These are phyloP conservation scores for Caenorhabditis japonica DNA, from an alignment of 2,888 invertebrate genomes.

Conservation along the genomic window DNA sequence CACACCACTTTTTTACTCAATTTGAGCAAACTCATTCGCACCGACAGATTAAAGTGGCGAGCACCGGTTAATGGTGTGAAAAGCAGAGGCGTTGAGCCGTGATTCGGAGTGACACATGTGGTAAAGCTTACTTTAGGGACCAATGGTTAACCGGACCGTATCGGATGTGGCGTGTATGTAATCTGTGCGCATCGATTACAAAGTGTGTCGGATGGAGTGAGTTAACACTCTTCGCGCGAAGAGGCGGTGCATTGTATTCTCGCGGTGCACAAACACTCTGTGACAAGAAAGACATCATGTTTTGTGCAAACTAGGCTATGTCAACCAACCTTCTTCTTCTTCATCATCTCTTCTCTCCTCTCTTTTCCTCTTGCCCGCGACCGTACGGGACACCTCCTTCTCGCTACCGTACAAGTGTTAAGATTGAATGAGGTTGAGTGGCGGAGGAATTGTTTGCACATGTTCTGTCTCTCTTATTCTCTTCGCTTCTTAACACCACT, in stretches of 20 bases:
- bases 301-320: conserved; percentile 52
- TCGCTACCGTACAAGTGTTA: conserved; percentile 38
- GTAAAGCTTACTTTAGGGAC: too few species aligned
- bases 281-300: conserved; percentile 43
- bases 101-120: conserved; percentile 31
- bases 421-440: conserved; percentile 50
- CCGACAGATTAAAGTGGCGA: conserved; percentile 41
- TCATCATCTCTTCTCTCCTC: too few species aligned
- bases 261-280: conserved; percentile 15
- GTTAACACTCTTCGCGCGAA: conserved; percentile 10
- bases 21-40: conserved; percentile 24
- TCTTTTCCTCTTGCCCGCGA: background rate
- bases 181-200: conserved; percentile 24
- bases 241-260: conserved; percentile 27
- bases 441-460: conserved; percentile 17
- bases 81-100: conserved; percentile 13
- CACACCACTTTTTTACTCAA: background rate
- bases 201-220: background rate
- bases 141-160: too few species aligned
- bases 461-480: conserved; percentile 6
- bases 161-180: background rate
- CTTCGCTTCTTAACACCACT: conserved; percentile 39
- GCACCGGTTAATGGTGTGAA: conserved; percentile 42
- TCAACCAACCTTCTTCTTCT: conserved; percentile 12
- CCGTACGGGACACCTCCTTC: conserved; percentile 5